phyloP scores from a whole-genome alignment of 1,140 invertebrate species.

The Monomorium pharaonis region DNA sequence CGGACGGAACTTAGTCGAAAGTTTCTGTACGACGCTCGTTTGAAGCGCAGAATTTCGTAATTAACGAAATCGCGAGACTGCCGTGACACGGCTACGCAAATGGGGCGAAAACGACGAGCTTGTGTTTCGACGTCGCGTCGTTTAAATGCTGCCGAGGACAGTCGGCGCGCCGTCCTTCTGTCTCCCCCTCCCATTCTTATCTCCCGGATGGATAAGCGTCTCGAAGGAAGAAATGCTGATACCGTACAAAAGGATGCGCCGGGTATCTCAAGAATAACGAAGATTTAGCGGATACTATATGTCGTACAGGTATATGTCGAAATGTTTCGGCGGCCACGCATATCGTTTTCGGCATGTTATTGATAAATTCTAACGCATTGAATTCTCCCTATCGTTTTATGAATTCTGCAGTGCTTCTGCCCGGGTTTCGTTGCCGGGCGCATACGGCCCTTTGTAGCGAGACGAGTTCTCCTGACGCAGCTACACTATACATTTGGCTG shows the following conservation, averaged over 20 bases:
- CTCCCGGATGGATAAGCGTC: neutral
- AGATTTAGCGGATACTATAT: neutral
- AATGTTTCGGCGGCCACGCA: slow-evolving; percentile 27
- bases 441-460: slow-evolving; percentile 8
- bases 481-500: slow-evolving; percentile 19
- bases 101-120: slow-evolving; percentile 22
- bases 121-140: slow-evolving; percentile 21
- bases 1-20: slow-evolving; percentile 46
- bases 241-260: neutral
- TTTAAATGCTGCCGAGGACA: slow-evolving; percentile 28
- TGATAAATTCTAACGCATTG: slow-evolving; percentile 8
- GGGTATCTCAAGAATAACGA: neutral
- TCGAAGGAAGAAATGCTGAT: slow-evolving; percentile 45
- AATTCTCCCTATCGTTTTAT: slow-evolving; percentile 26
- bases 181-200: neutral
- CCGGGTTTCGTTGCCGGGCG: slow-evolving; percentile 9
- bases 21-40: slow-evolving; percentile 44
- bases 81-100: slow-evolving; percentile 25
- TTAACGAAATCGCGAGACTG: slow-evolving; percentile 51
- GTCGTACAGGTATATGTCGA: neutral
- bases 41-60: slow-evolving; percentile 53
- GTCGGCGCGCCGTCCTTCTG: neutral
- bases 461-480: slow-evolving; percentile 9
- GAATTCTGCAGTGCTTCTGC: slow-evolving; percentile 32
- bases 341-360: slow-evolving; percentile 43